Evolutionary conservation across 53 echinoderm and acorn worm species (phyloP), one percentile per base, ranked within the genome.

Genomic region (Pentamera pediparva): DNA sequence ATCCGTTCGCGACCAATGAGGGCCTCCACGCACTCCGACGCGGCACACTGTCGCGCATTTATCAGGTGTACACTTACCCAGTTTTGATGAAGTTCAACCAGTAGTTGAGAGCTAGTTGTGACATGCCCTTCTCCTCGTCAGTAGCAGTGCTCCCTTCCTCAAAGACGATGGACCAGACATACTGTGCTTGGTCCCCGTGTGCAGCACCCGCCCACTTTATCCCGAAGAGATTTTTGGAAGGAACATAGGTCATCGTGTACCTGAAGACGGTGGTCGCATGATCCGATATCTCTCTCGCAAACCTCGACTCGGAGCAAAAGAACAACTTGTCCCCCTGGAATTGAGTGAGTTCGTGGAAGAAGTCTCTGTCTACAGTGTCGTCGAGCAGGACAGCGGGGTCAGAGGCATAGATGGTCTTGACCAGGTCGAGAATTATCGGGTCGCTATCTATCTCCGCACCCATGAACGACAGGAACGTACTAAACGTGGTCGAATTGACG

Each of bases 241-340:
- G 67, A 11, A 67, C 40, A 41, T 26, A 67, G 38, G 67, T 67
- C 67, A 67, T 67, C 6, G 67, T 67, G 30, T 67, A 67, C 20
- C 67, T 40, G 22, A 28, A 67, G 41, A 67, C 67, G 18, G 24
- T 54, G 7, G 24, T 54, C 24, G 54, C 28, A 5, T 50, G 5
- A n/a, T n/a, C n/a, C n/a, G 67, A 43, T 15, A 39, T 15, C 10
- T 27, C 1, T 28, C 48, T 67, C 10, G 43, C 67, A 28, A 13
- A 67, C 15, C 45, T 41, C 2, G 67, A 67, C 9, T 25, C 47
- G 30, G 40, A 6, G 25, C 67, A 67, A 40, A 67, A 4, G 7
- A 67, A 67, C n/a, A 28, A 3, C 25, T 18, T 17, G 45, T 67
- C 67, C 3, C 45, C 67, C 17, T 43, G 4, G 41, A 29, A 67